These are phyloP conservation scores for Anthoscopus minutus DNA, from an alignment of 2,113 vertebrate species.

Conservation along the genomic window DNA sequence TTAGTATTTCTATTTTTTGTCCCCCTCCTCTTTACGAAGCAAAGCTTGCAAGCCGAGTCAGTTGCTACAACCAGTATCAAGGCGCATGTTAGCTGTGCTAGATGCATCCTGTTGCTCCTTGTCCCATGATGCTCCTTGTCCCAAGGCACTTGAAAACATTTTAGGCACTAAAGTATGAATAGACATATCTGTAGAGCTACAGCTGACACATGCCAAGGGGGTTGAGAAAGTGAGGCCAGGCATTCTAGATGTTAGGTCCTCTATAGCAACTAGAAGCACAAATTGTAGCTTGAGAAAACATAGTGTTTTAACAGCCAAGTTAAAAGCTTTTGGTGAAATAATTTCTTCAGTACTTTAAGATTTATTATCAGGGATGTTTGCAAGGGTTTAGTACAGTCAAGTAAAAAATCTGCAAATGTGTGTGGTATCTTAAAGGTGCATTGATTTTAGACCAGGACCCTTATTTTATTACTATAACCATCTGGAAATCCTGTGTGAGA, in stretches of 20 bases:
- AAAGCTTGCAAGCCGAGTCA: neutral
- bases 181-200: accelerated
- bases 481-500: neutral
- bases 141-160: accelerated
- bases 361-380: neutral
- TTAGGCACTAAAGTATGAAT: neutral
- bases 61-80: too few species aligned
- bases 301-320: neutral
- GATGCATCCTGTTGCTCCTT: neutral
- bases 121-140: neutral
- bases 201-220: accelerated
- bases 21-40: neutral
- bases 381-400: neutral
- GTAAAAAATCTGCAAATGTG: neutral
- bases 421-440: neutral
- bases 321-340: neutral
- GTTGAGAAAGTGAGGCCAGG: neutral
- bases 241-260: neutral
- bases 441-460: neutral
- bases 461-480: neutral
- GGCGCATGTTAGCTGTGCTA: accelerated
- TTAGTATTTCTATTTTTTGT: neutral
- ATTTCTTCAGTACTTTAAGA: neutral
- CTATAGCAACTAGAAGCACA: neutral
- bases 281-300: neutral